phyloP scores from a whole-genome alignment of 2,113 vertebrate genomes.

The Boulengeromyrus knoepffleri region DNA sequence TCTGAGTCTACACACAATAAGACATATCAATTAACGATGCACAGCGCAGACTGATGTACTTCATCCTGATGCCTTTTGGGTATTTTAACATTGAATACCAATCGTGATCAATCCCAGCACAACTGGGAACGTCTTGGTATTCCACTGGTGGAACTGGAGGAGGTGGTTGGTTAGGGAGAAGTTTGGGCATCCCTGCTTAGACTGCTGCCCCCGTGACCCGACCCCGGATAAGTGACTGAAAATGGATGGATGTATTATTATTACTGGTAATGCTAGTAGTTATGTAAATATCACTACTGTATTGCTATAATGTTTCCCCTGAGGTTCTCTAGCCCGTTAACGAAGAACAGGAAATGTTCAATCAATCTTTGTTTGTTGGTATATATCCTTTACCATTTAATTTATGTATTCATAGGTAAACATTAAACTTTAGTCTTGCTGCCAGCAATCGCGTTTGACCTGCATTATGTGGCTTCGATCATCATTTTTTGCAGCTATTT shows the following conservation, averaged over 20 bases:
- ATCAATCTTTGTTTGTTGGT: neutral
- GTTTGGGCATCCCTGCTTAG: too few relatives aligned
- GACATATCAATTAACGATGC: neutral
- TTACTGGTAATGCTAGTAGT: neutral
- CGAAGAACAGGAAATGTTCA: neutral
- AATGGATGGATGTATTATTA: neutral
- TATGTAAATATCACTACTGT: neutral
- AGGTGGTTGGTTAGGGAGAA: too few relatives aligned
- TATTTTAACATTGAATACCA: neutral
- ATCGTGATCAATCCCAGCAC: neutral
- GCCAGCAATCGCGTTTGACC: neutral
- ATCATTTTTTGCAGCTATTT: too few relatives aligned
- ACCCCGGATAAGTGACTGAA: too few relatives aligned
- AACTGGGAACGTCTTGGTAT: neutral
- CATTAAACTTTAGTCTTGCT: neutral
- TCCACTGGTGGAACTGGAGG: too few relatives aligned
- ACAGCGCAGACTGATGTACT: neutral
- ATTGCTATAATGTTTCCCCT: neutral
- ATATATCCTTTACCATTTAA: neutral
- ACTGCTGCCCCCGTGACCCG: too few relatives aligned
- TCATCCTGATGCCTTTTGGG: neutral
- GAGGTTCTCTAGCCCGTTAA: neutral
- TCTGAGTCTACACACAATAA: constrained; percentile 49
- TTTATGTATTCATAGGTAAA: neutral
- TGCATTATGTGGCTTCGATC: too few relatives aligned